A percentile compares a stretch with the other conserved stretches of the same genome.
Conservation (phyloP, 2,888 invertebrate genomes). For the Netelia melanura region DNA sequence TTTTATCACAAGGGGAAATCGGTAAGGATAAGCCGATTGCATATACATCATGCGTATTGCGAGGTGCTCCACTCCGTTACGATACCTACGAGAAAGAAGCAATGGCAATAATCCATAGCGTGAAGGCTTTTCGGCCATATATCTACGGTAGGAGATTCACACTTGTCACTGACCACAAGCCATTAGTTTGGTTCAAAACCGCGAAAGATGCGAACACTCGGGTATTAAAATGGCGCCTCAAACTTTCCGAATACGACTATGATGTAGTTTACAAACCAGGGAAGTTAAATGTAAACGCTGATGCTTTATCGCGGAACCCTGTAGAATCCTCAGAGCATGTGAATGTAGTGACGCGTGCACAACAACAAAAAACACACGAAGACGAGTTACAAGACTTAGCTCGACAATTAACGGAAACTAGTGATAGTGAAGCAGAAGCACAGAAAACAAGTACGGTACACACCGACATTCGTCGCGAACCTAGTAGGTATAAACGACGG, state of each 20-base stretch:
- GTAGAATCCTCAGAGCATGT: too few species aligned
- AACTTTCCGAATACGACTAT: slow-evolving; percentile 76
- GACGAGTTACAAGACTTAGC: too few species aligned
- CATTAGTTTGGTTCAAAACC: slow-evolving; percentile 59
- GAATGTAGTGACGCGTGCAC: too few species aligned
- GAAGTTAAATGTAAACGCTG: slow-evolving; percentile 45
- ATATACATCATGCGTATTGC: slow-evolving; percentile 28
- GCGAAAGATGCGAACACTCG: slow-evolving; percentile 70
- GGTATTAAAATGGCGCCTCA: slow-evolving; percentile 76
- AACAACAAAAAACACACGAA: too few species aligned
- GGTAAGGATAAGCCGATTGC: slow-evolving; percentile 41
- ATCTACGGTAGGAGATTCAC: slow-evolving; percentile 75
- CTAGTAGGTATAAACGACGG: too few species aligned
- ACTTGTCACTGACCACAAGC: slow-evolving; percentile 79
- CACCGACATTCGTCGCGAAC: too few species aligned
- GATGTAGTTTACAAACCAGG: slow-evolving; percentile 70
- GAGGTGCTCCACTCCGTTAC: slow-evolving; percentile 31
- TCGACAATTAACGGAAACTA: too few species aligned
- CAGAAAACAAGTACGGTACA: too few species aligned
- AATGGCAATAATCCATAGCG: too few species aligned
- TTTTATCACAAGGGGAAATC: slow-evolving; percentile 52
- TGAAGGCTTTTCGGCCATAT: slow-evolving; percentile 57
- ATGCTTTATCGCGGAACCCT: slow-evolving; percentile 33
- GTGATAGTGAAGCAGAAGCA: too few species aligned
- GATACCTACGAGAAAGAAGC: too few species aligned